These are phyloP conservation scores for Diuraphis noxia DNA, from an alignment of 1,140 invertebrate species.

Conservation along the genomic window DNA sequence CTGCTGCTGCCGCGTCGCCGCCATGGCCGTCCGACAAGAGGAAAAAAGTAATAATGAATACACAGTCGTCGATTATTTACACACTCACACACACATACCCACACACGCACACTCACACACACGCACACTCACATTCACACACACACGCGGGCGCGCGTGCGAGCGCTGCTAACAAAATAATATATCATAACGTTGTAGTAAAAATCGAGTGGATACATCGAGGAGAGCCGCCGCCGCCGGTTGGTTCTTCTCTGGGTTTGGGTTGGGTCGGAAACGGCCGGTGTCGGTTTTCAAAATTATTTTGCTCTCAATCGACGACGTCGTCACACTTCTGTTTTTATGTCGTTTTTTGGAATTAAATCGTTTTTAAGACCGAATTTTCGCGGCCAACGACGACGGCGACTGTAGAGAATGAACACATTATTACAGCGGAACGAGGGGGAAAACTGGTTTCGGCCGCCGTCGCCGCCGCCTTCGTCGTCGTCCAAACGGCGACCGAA, in stretches of 20 bases:
- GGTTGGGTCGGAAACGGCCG: not conserved
- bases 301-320: not conserved
- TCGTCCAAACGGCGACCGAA: not conserved
- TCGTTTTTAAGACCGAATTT: not conserved
- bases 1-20: no score
- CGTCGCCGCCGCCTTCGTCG: no score
- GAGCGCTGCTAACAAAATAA: no score
- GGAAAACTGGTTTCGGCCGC: not conserved
- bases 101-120: no score
- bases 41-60: not conserved
- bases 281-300: not conserved
- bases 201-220: not conserved
- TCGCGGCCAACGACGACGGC: not conserved
- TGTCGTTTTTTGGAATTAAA: constrained; percentile 1
- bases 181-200: not conserved
- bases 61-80: not conserved
- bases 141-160: no score
- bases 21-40: not conserved
- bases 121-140: no score
- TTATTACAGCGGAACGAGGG: not conserved
- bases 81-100: not conserved
- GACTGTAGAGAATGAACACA: not conserved
- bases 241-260: not conserved
- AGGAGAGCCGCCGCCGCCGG: no score
- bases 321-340: not conserved